Evolutionary conservation across 2,797 vertebrate species (phyloP).

Genomic region (Alosa sapidissima): DNA sequence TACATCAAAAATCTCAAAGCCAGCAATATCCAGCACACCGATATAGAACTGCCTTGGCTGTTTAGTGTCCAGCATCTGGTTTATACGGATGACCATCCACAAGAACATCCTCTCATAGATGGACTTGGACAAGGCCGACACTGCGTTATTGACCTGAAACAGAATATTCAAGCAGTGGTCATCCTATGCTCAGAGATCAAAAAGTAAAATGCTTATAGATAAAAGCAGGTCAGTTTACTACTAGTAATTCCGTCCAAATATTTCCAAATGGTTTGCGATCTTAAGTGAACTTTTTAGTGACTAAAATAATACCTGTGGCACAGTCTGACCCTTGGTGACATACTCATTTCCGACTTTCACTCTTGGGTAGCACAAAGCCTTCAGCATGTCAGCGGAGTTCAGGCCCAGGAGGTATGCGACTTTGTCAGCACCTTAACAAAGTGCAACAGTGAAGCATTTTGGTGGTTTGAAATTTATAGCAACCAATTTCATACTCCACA

Average conservation of each 20-base stretch:
- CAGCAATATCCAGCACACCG: not conserved
- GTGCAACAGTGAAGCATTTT: no score
- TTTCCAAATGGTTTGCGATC: no score
- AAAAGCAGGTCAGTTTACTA: no score
- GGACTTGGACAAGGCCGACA: not conserved
- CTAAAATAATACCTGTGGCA: not conserved
- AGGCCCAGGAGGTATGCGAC: not conserved
- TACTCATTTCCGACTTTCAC: not conserved
- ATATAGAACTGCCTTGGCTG: not conserved
- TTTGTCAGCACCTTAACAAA: not conserved
- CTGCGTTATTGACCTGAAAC: not conserved
- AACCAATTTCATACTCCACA: no score
- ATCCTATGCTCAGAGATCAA: no score
- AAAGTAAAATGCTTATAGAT: no score
- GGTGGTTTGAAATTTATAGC: no score
- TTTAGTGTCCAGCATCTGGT: not conserved
- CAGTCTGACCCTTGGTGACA: not conserved
- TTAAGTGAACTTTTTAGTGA: no score
- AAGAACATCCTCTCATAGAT: conserved; percentile 7
- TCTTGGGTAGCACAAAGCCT: not conserved
- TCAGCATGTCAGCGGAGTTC: not conserved
- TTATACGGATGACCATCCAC: conserved; percentile 6
- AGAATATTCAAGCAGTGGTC: no score
- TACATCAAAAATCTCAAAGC: not conserved
- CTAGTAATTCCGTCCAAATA: no score